Percentiles rank a stretch among this genome's conserved stretches.
Evolutionary conservation across 2,113 vertebrate genomes (phyloP).

Genomic region (Pomatostomus ruficeps): DNA sequence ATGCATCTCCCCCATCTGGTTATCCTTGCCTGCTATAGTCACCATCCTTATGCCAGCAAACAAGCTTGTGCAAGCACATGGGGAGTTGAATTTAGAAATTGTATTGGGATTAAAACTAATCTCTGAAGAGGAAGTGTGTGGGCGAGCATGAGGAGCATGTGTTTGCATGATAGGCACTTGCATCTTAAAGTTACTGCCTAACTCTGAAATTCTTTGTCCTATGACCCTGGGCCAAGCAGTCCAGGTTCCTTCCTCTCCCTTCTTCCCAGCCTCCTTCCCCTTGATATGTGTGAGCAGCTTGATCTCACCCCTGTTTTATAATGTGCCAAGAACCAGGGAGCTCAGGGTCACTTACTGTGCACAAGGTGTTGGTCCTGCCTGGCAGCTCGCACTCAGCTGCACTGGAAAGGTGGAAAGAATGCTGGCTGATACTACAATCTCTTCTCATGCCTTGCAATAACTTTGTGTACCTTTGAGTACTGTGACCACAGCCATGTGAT

Average conservation of each 20-base stretch:
- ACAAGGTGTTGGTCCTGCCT: neutral
- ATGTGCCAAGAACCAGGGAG: neutral
- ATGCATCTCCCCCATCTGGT: neutral
- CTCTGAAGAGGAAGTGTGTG: neutral
- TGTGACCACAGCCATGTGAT: neutral
- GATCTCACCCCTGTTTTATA: neutral
- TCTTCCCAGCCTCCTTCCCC: neutral
- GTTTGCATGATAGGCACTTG: neutral
- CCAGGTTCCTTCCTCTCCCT: neutral
- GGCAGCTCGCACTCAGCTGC: neutral
- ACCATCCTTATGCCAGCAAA: neutral
- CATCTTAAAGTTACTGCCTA: neutral
- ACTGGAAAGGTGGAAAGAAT: neutral
- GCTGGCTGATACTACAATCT: neutral
- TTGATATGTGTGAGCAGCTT: neutral
- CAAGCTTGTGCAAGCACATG: neutral
- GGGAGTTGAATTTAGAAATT: neutral
- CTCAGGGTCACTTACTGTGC: neutral
- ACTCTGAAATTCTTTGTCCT: conserved; percentile 7
- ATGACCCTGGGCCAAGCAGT: neutral
- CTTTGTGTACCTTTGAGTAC: neutral
- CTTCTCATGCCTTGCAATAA: neutral
- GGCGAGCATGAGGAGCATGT: neutral
- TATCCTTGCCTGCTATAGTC: neutral
- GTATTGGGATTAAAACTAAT: neutral